Evolutionary conservation across 2,113 vertebrate genomes (phyloP).

Genomic region (Mungos mungo): DNA sequence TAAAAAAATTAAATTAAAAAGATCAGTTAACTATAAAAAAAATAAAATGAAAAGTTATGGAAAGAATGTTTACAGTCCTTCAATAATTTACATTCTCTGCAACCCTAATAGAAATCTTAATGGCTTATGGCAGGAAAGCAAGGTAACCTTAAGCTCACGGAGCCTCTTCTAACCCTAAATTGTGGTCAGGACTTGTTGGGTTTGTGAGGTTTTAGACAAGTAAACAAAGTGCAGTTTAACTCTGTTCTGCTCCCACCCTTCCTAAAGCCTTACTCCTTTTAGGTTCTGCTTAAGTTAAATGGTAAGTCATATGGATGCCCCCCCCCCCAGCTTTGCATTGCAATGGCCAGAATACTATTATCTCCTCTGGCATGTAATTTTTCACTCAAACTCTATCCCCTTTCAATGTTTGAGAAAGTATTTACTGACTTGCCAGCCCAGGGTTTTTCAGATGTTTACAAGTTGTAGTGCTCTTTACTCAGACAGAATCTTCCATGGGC

Average conservation of each 20-base stretch:
- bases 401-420: neutral
- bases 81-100: neutral
- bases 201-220: neutral
- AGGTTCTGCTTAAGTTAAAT: neutral
- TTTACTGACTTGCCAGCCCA: neutral
- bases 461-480: neutral
- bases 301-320: too few relatives aligned
- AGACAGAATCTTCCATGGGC: neutral
- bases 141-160: neutral
- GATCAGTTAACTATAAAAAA: neutral
- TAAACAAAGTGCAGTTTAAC: neutral
- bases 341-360: neutral
- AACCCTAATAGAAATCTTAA: neutral
- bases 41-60: neutral
- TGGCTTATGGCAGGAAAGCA: neutral
- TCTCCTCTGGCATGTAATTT: neutral
- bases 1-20: neutral
- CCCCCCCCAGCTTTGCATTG: neutral
- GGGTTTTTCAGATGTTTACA: neutral
- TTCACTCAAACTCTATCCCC: neutral
- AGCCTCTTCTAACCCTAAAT: neutral
- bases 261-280: neutral
- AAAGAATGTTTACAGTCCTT: neutral
- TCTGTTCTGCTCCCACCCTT: neutral
- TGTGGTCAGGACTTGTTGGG: neutral